Percentiles rank a stretch among this genome's conserved stretches.
phyloP scores from a whole-genome alignment of 2,113 vertebrate genomes.

The Meriones unguiculatus region DNA sequence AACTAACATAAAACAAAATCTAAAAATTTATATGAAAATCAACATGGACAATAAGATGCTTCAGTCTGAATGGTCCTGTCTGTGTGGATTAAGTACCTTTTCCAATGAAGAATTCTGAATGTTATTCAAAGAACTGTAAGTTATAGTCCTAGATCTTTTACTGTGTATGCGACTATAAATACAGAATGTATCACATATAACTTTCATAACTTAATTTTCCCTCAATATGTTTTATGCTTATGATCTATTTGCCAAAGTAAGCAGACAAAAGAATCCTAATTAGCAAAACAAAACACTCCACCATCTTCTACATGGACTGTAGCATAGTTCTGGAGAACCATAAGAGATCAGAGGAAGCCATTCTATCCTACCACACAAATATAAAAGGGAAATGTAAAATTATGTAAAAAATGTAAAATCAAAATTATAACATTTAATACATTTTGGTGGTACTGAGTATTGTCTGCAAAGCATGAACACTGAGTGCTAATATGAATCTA shows the following conservation, averaged over 20 bases:
- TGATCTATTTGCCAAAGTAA: background rate
- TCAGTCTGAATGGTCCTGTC: background rate
- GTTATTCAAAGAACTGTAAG: background rate
- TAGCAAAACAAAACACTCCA: slow-evolving; percentile 25
- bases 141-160: background rate
- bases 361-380: slow-evolving; percentile 17
- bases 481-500: slow-evolving; percentile 13
- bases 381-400: background rate
- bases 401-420: no score
- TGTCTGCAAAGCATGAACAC: background rate
- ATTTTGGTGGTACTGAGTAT: background rate
- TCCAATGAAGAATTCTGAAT: background rate
- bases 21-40: background rate
- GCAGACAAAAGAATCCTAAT: slow-evolving; percentile 7
- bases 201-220: slow-evolving; percentile 43
- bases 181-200: background rate
- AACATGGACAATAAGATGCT: background rate
- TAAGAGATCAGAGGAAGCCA: slow-evolving; percentile 24
- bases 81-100: background rate
- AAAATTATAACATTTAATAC: slow-evolving; percentile 11
- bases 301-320: background rate
- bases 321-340: background rate
- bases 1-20: background rate
- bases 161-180: background rate
- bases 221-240: slow-evolving; percentile 34